Evolutionary conservation across 2,113 vertebrate species (phyloP).

Genomic region (Tychaedon coryphoeus): DNA sequence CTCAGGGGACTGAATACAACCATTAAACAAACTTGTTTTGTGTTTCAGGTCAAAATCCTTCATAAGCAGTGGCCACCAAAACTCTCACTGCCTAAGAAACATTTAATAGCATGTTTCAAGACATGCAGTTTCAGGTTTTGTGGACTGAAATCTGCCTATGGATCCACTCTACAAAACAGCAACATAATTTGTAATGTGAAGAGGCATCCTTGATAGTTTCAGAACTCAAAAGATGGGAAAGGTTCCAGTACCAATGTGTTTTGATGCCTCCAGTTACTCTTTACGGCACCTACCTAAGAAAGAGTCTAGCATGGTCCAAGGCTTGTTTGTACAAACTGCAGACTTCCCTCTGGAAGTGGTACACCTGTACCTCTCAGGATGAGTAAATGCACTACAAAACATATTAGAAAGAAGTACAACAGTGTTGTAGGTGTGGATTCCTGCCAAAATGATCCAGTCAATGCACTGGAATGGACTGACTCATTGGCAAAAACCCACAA

Average conservation of each 20-base stretch:
- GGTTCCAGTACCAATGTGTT: neutral
- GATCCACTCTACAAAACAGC: neutral
- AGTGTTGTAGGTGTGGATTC: neutral
- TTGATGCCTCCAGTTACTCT: neutral
- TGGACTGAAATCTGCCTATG: neutral
- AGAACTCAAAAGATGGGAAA: neutral
- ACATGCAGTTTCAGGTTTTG: neutral
- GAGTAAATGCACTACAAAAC: neutral
- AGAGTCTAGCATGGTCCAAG: neutral
- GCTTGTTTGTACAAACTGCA: neutral
- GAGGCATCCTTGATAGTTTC: neutral
- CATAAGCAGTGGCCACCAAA: neutral
- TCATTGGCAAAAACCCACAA: constrained; percentile 15
- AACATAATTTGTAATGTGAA: neutral
- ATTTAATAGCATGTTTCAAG: neutral
- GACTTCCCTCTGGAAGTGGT: neutral
- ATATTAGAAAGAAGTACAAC: neutral
- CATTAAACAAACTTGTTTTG: neutral
- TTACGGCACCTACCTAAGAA: neutral
- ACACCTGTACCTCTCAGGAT: neutral
- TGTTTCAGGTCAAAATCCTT: neutral
- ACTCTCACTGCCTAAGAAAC: neutral
- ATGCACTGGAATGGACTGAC: neutral
- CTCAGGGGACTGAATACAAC: neutral
- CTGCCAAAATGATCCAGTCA: constrained; percentile 15